Evolutionary conservation across 2,888 invertebrate species (phyloP).

Genomic region (Catocala nupta): DNA sequence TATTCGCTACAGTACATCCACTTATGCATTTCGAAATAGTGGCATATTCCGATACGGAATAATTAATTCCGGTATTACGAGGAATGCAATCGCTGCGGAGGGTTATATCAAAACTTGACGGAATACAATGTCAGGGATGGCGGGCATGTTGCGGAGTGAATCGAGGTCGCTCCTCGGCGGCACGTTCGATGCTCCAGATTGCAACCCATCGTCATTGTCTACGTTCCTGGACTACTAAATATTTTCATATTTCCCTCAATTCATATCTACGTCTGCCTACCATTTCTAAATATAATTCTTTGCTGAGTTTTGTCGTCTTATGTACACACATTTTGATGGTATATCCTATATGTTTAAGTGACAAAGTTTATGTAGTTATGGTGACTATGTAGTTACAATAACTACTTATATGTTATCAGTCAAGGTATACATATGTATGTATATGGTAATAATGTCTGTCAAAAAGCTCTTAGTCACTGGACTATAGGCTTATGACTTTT

Average conservation of each 20-base stretch:
- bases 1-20: constrained; percentile 56
- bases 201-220: constrained; percentile 40
- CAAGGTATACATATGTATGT: no score
- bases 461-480: no score
- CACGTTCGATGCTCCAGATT: constrained; percentile 61
- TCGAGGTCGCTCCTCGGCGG: constrained; percentile 54
- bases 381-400: no score
- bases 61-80: constrained; percentile 40
- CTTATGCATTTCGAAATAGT: neutral
- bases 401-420: no score
- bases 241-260: constrained; percentile 33
- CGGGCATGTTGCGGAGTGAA: constrained; percentile 58
- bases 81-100: constrained; percentile 37
- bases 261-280: constrained; percentile 2
- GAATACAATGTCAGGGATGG: constrained; percentile 56
- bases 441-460: no score
- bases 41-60: constrained; percentile 28
- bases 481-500: no score
- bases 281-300: neutral
- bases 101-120: constrained; percentile 40
- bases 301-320: neutral
- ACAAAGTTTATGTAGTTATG: no score
- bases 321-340: neutral
- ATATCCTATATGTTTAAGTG: neutral
- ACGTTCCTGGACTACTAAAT: constrained; percentile 36